A percentile compares a stretch with the other conserved stretches of the same genome.
phyloP scores from a whole-genome alignment of 2,113 vertebrate genomes.

The Neotoma lepida region DNA sequence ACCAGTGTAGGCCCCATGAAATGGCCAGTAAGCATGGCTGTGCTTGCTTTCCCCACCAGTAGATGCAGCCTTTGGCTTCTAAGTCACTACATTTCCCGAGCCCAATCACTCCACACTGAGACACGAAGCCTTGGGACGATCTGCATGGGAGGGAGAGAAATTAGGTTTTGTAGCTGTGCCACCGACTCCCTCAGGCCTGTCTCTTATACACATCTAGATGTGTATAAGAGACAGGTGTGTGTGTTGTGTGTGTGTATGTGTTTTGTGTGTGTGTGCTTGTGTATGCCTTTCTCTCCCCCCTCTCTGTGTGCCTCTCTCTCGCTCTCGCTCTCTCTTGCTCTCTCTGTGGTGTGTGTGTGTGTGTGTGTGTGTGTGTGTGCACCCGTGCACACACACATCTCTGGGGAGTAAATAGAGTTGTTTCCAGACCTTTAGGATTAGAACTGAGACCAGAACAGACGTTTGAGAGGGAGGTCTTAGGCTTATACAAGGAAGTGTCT shows the following conservation, averaged over 20 bases:
- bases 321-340: too few species aligned
- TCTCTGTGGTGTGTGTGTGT: not conserved
- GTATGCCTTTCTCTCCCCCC: not conserved
- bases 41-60: not conserved
- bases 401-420: not conserved
- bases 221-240: too few species aligned
- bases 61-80: not conserved
- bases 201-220: too few species aligned
- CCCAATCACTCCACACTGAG: not conserved
- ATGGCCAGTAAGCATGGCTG: not conserved
- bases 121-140: not conserved
- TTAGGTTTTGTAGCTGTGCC: not conserved
- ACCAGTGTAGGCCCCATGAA: not conserved
- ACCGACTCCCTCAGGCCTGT: not conserved
- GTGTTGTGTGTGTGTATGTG: not conserved
- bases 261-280: not conserved
- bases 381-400: not conserved
- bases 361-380: not conserved
- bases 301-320: not conserved
- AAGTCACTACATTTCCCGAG: not conserved
- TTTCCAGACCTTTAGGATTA: conserved; percentile 3
- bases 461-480: not conserved
- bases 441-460: not conserved
- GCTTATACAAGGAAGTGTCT: not conserved
- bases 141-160: not conserved